phyloP scores from a whole-genome alignment of 2,113 vertebrate genomes.

The Myotis yumanensis region DNA sequence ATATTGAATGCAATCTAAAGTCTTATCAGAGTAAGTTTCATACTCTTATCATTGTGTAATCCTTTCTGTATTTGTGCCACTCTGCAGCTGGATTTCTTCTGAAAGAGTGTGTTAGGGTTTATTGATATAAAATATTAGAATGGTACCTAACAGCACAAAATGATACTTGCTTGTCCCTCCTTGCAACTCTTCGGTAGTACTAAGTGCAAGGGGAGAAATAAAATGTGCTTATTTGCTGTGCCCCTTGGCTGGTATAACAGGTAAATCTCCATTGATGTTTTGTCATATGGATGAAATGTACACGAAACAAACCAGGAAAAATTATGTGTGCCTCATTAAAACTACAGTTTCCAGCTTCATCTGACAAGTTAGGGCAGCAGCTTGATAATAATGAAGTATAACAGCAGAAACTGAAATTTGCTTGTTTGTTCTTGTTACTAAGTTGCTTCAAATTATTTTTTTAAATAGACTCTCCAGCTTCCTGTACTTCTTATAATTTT shows the following conservation, averaged over 20 bases:
- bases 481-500: conserved; percentile 20
- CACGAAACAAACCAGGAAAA: not conserved
- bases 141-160: not conserved
- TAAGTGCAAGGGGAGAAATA: not conserved
- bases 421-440: conserved; percentile 18
- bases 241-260: not conserved
- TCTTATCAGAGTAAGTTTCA: not conserved
- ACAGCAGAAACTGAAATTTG: conserved; percentile 37
- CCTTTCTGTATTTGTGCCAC: not conserved
- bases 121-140: not conserved
- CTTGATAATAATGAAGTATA: not conserved
- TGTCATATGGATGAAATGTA: not conserved
- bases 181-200: not conserved
- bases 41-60: not conserved
- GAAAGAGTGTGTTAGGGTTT: not conserved
- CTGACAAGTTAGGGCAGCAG: not conserved
- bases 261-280: not conserved
- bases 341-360: not conserved
- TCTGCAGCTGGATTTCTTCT: not conserved
- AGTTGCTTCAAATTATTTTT: conserved; percentile 6
- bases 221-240: not conserved
- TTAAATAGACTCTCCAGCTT: not conserved
- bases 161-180: not conserved
- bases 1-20: not conserved
- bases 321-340: not conserved